Evolutionary conservation across 2,888 invertebrate genomes (phyloP).

Genomic region (Magallana nippona): DNA sequence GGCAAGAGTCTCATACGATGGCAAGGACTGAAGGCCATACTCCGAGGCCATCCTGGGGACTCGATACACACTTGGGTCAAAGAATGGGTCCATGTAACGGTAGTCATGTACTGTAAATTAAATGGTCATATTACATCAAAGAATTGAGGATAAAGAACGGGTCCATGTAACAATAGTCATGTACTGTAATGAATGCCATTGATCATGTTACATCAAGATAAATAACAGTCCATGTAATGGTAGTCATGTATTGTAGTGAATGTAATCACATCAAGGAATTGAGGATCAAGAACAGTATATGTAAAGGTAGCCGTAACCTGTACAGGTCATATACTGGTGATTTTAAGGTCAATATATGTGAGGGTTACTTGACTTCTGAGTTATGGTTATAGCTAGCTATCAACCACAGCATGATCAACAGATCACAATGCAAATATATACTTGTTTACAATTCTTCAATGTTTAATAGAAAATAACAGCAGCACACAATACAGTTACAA

Average conservation of each 20-base stretch:
- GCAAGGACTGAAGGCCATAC: slow-evolving; percentile 95
- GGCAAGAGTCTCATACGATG: slow-evolving; percentile 85
- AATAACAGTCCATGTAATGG: slow-evolving; percentile 85
- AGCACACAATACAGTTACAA: neutral
- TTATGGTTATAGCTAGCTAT: too few species aligned
- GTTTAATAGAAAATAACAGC: too few species aligned
- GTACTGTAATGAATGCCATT: neutral
- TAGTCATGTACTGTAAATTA: slow-evolving; percentile 88
- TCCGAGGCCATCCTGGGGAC: slow-evolving; percentile 95
- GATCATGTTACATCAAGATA: too few species aligned
- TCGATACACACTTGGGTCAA: slow-evolving; percentile 89
- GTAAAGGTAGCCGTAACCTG: slow-evolving; percentile 60
- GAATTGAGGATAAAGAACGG: slow-evolving; percentile 89
- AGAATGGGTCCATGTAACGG: slow-evolving; percentile 89
- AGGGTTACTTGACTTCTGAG: too few species aligned
- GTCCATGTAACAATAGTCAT: slow-evolving; percentile 61
- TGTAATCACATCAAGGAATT: neutral
- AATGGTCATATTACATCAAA: neutral
- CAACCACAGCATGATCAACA: too few species aligned
- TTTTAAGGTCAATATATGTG: too few species aligned
- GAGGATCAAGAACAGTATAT: slow-evolving; percentile 85
- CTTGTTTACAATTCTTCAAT: too few species aligned
- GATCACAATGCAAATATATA: too few species aligned
- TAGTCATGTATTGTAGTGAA: slow-evolving; percentile 6
- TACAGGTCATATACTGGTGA: neutral